A percentile compares a stretch with the other conserved stretches of the same genome.
Evolutionary conservation across 2,888 invertebrate genomes (phyloP).

Genomic region (Escarpia spicata): DNA sequence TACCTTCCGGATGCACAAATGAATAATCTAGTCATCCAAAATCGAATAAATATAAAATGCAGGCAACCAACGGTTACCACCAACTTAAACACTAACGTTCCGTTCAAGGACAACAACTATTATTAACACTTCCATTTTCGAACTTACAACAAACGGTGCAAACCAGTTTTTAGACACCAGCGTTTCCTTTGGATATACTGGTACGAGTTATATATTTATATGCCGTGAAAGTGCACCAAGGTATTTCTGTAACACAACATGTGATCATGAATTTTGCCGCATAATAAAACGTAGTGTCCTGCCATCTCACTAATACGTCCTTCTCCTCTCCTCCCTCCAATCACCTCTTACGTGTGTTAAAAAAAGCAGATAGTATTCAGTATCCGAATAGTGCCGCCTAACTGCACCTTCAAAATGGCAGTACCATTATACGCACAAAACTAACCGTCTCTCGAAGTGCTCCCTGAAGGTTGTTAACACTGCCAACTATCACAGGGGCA

Average conservation of each 20-base stretch:
- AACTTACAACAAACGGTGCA: neutral
- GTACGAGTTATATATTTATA: too few species aligned
- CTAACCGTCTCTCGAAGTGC: neutral
- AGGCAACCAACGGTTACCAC: neutral
- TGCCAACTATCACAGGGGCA: neutral
- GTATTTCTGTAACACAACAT: neutral
- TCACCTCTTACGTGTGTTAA: neutral
- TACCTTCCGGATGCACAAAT: neutral
- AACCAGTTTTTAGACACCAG: neutral
- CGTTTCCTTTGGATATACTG: neutral
- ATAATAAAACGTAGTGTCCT: neutral
- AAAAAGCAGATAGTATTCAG: slow-evolving; percentile 1
- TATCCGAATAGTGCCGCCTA: neutral
- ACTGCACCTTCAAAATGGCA: neutral
- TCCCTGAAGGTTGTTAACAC: neutral
- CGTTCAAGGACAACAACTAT: neutral
- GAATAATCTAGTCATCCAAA: slow-evolving; percentile 10
- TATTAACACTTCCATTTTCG: neutral
- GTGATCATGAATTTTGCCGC: neutral
- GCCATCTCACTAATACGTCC: neutral
- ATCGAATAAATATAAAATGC: slow-evolving; percentile 1
- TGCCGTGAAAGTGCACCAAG: too few species aligned
- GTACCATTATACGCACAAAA: neutral
- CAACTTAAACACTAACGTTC: neutral
- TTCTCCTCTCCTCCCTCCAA: neutral